Conservation (phyloP, 2,888 invertebrate genomes). For the Platycheirus albimanus region DNA sequence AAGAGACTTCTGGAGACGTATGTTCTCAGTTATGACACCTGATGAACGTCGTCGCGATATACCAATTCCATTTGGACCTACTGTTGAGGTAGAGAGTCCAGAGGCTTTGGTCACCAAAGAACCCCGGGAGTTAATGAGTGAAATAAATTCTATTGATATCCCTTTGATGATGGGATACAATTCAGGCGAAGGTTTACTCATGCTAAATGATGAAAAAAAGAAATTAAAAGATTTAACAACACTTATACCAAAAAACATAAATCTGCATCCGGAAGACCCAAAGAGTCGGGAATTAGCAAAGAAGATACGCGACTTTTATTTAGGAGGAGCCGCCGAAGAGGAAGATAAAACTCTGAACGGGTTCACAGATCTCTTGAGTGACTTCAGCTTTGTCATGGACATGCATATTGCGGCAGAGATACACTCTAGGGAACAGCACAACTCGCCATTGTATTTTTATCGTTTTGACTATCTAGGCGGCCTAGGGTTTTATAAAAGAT, state of each 20-base stretch:
- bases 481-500: conserved; percentile 84
- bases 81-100: conserved; percentile 78
- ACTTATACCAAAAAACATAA: conserved; percentile 79
- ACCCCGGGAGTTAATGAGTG: conserved; percentile 83
- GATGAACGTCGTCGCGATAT: conserved; percentile 79
- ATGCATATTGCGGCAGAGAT: conserved; percentile 77
- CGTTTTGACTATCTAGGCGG: conserved; percentile 85
- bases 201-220: conserved; percentile 76
- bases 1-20: conserved; percentile 75
- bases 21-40: conserved; percentile 75
- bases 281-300: conserved; percentile 75
- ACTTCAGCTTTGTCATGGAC: conserved; percentile 81
- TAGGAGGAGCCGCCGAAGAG: conserved; percentile 81
- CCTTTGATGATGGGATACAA: conserved; percentile 84
- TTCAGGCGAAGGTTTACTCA: conserved; percentile 84
- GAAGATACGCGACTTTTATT: conserved; percentile 82
- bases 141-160: conserved; percentile 82
- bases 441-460: conserved; percentile 84
- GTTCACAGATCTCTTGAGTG: conserved; percentile 83
- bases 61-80: conserved; percentile 79
- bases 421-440: conserved; percentile 76
- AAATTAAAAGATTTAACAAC: conserved; percentile 79
- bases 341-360: conserved; percentile 81
- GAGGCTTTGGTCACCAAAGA: conserved; percentile 78
- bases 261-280: conserved; percentile 74